Base-by-base conservation (phyloP, 2,113 vertebrate genomes). In the Glaucomys volans region DNA sequence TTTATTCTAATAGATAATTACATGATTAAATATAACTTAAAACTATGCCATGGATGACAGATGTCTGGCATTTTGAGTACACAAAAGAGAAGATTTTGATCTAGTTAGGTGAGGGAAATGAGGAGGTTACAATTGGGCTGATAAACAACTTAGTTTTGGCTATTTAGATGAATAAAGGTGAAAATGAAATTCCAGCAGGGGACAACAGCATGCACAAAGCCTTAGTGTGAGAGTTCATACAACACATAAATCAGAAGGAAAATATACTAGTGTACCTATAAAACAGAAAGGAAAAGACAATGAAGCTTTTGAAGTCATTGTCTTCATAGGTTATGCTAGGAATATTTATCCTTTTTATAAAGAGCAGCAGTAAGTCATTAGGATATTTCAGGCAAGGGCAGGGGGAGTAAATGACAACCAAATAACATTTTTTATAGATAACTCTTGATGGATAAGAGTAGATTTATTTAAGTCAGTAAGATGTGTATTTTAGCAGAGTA, bases 291-390 rank as follows among this genome's bases (percentile, higher is more conserved):
- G 4, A 69, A 62, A 81, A 54, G 66, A 82, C 40, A 40, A 69
- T 54, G 32, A 91, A 72, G 17, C 5, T 42, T 87, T 57, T 71
- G 47, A 54, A 67, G 32, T 82, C 59, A 8, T 57, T 26, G 40
- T 72, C 12, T 5, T 44, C 42, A 50, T 82, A 57, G 12, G 20
- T 28, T 11, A 18, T 72, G 32, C 50, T 52, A 64, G 75, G 35
- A 88, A 71, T 83, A 54, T 62, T 88, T 91, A 47, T 86, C 64
- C 54, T 72, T 86, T 81, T 44, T 71, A 57, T 57, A 57, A 87
- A 50, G 32, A 77, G 24, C 4, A 14, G 37, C 14, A 67, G 59
- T 30, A 62, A 87, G 22, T 42, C 66, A 69, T 47, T 81, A 54
- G 52, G 69, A 54, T 91, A 71, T 84, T 72, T 62, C 8, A 72